Evolutionary conservation across 1,140 invertebrate genomes (phyloP), one percentile per base, ranked within the genome.

Genomic region (Brachionus asplanchnoidis): DNA sequence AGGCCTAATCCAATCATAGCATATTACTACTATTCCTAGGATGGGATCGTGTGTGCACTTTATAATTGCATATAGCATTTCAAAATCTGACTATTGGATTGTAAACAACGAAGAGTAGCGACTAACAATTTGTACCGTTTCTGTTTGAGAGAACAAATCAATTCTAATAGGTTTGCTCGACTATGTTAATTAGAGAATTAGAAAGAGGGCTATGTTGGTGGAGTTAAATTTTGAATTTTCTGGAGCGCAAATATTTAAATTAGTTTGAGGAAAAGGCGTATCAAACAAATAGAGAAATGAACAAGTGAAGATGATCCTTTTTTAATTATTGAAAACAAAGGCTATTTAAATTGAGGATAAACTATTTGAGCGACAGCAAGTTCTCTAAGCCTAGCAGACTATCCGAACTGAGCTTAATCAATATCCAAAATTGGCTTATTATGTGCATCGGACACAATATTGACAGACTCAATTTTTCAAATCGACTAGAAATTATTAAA

Each of bases 401-500:
- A 60, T 60, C 53, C 20, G 53, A 20, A 20, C 53, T 20, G 53
- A 9, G 20, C 26, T 60, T 60, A 60, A 60, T 60, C 53, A 60
- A 56, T 14, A 56, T 23, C 17, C 53, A 56, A 60, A 36, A 60
- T 60, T 60, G 53, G 17, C 53, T 26, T 60, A 60, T 60, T 60
- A 60, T 60, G 53, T n/a, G 6, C 66, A 68, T 68, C 32, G 66
- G 66, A 60, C 53, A 60, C 53, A 60, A 60, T 60, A 60, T 60
- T 60, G 53, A 60, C 53, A 60, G 53, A 60, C 53, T 60, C 17
- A 60, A 53, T 53, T 60, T 60, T 60, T 60, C 20, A 68, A 68
- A 32, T n/a, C 12, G 66, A 68, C 66, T 68, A 68, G 66, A 68
- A 68, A 68, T 68, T 68, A 68, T 68, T 68, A 68, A 68, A 68